Evolutionary conservation across 1,140 invertebrate genomes (phyloP), one percentile per base, ranked within the genome.

Genomic region (Penaeus vannamei): DNA sequence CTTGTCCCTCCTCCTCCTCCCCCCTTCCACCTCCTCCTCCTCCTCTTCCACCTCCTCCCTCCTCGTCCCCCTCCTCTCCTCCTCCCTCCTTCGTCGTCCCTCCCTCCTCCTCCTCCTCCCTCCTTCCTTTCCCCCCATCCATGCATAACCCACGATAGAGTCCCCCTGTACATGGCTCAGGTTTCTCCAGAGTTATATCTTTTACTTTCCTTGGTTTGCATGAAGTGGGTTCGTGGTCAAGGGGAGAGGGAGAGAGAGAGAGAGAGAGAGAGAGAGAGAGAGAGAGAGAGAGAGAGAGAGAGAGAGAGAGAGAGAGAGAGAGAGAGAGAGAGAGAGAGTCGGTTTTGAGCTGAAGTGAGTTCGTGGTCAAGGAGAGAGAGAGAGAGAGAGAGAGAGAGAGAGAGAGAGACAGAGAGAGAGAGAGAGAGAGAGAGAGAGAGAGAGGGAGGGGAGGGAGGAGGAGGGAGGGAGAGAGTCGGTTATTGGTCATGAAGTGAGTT

Each of bases 211-310:
- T 53, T 8, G 46, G 46, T 53, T 53, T 53, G 46, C 14, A 12
- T 53, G 46, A 53, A 14, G 46, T 1, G 36, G 36, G 36, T 36
- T 36, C 36, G 14, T 12, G 46, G 46, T 10, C 14, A 32, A 32
- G 23, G 81, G 36, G 60, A 84, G 82, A 62, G 82, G 64, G 82
- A 62, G 82, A 84, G 82, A 84, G 82, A 62, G 82, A 62, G 82
- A 84, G 66, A 69, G 66, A 69, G 46, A 53, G 46, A 53, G 46
- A 32, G 29, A 32, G 29, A 32, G 29, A 32, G 66, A 32, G 66
- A 69, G 66, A 69, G 66, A 32, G 59, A 62, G 59, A 61, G 60
- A 61, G 32, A 22, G 46, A 53, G 46, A 53, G 46, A 53, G 46
- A 53, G 46, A 53, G 46, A 53, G 46, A 53, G 46, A 53, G 46